These are phyloP conservation scores for Semaprochilodus insignis DNA, from an alignment of 2,797 vertebrate species.

Conservation along the genomic window DNA sequence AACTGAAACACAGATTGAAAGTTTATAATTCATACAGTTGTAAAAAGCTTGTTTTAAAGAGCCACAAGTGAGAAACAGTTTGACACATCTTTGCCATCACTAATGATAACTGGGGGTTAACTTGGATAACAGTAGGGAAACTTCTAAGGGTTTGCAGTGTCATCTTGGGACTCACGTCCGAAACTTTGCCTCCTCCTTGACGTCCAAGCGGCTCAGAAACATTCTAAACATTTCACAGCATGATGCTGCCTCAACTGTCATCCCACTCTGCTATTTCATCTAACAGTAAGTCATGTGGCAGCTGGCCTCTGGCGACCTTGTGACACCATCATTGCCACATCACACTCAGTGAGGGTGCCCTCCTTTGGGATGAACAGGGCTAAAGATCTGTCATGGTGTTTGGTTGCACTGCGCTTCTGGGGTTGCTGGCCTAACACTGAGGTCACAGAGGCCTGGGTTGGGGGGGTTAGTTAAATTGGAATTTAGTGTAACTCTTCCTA, in stretches of 20 bases:
- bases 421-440: not conserved
- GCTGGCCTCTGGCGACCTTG: slow-evolving; percentile 11
- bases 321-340: slow-evolving; percentile 5
- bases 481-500: not conserved
- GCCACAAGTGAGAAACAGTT: too few species aligned
- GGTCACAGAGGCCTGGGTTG: not conserved
- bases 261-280: slow-evolving; percentile 17
- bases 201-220: not conserved
- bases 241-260: slow-evolving; percentile 18
- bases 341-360: not conserved
- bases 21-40: too few species aligned
- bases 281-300: slow-evolving; percentile 22
- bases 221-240: slow-evolving; percentile 26
- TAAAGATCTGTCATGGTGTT: slow-evolving; percentile 19
- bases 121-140: too few species aligned
- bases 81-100: too few species aligned
- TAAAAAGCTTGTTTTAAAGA: too few species aligned
- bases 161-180: too few species aligned
- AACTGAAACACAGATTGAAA: too few species aligned
- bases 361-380: not conserved
- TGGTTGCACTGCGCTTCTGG: not conserved
- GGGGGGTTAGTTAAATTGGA: not conserved
- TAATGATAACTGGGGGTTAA: too few species aligned
- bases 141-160: too few species aligned
- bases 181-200: not conserved